phyloP scores from a whole-genome alignment of 1,140 invertebrate genomes.

The Elymnias hypermnestra region DNA sequence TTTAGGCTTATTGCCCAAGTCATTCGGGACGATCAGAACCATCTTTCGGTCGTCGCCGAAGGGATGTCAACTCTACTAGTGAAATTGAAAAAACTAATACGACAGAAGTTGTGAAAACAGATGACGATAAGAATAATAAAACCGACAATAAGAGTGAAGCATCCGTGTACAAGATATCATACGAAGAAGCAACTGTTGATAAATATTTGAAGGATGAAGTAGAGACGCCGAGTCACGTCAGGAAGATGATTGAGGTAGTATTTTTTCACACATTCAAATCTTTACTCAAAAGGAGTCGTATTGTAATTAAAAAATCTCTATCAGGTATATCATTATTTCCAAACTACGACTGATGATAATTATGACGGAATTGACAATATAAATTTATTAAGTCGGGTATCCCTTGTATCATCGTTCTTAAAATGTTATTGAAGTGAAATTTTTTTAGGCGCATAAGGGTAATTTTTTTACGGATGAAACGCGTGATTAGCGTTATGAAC shows the following conservation, averaged over 20 bases:
- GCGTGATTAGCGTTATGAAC: too few relatives aligned
- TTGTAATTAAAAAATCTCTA: too few relatives aligned
- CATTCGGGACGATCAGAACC: slow-evolving; percentile 85
- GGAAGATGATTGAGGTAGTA: slow-evolving; percentile 90
- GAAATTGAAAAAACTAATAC: slow-evolving; percentile 32
- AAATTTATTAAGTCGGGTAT: too few relatives aligned
- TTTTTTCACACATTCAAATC: not conserved
- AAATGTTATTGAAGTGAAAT: too few relatives aligned
- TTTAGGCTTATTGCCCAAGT: slow-evolving; percentile 85
- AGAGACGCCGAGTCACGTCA: slow-evolving; percentile 83
- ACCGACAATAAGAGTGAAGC: slow-evolving; percentile 35
- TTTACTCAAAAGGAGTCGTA: not conserved
- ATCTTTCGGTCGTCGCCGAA: slow-evolving; percentile 84
- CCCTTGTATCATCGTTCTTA: too few relatives aligned
- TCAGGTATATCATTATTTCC: too few relatives aligned
- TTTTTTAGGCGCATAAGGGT: too few relatives aligned
- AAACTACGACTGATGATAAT: too few relatives aligned
- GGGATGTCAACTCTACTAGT: slow-evolving; percentile 76
- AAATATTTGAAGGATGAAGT: slow-evolving; percentile 73
- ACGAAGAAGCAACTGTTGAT: slow-evolving; percentile 58
- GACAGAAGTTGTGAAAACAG: slow-evolving; percentile 39
- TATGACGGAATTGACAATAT: too few relatives aligned
- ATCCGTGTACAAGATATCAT: slow-evolving; percentile 54
- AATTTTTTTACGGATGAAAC: too few relatives aligned
- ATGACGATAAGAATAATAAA: slow-evolving; percentile 30